Evolutionary conservation across 2,113 vertebrate genomes (phyloP).

Genomic region (Toxostoma redivivum): DNA sequence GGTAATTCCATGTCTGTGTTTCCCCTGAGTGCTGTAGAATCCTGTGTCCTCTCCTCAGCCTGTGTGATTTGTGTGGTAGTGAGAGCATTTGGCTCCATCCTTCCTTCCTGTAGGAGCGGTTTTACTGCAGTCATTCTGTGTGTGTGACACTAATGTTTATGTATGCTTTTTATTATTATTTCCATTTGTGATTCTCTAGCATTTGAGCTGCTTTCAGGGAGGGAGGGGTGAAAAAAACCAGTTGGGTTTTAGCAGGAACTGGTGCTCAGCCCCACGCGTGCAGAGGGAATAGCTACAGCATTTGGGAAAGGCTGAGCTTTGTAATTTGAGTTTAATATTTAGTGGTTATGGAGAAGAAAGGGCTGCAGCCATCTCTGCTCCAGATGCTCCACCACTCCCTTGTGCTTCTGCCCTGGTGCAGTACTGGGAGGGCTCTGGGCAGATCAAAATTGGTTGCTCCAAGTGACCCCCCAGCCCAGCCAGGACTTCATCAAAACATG

Average conservation of each 20-base stretch:
- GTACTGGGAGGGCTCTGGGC: neutral
- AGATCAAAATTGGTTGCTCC: neutral
- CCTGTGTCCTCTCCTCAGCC: neutral
- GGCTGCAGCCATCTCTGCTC: neutral
- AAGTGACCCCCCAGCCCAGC: neutral
- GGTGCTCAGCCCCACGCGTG: accelerated
- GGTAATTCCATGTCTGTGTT: slow-evolving; percentile 57
- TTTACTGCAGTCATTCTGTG: neutral
- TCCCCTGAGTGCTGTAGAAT: neutral
- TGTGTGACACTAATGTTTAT: neutral
- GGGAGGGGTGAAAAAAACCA: neutral
- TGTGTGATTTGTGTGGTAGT: neutral
- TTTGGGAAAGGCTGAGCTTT: neutral
- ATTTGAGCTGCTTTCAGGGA: neutral
- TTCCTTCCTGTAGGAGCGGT: neutral
- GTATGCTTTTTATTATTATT: neutral
- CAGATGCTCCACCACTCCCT: neutral
- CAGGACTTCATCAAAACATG: neutral
- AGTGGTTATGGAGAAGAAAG: neutral
- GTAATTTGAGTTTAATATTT: neutral
- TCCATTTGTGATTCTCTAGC: neutral
- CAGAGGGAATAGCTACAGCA: neutral
- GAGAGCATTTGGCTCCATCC: neutral
- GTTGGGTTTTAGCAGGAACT: neutral
- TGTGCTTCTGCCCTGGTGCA: neutral